These are phyloP conservation scores for Clunio marinus DNA, from an alignment of 2,888 invertebrate genomes.

Conservation along the genomic window DNA sequence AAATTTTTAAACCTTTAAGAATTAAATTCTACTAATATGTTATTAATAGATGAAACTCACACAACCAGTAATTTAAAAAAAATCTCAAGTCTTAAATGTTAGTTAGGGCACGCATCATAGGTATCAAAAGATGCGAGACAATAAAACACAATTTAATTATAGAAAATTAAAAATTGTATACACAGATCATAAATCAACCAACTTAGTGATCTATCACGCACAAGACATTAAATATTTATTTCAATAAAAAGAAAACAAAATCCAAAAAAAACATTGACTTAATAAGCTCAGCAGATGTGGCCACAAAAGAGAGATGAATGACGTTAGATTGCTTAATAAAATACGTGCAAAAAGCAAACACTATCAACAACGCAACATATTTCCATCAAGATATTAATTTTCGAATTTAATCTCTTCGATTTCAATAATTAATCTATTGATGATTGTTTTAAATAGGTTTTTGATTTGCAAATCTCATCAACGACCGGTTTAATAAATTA, in stretches of 20 bases:
- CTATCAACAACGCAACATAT: background rate
- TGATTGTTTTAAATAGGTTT: slow-evolving; percentile 9
- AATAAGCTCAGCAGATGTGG: too few relatives aligned
- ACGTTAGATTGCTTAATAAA: background rate
- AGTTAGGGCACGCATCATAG: background rate
- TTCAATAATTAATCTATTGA: background rate
- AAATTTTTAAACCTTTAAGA: background rate
- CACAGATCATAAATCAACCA: slow-evolving; percentile 25
- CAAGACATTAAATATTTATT: background rate
- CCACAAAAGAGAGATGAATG: background rate
- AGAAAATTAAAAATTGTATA: slow-evolving; percentile 16
- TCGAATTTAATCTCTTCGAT: background rate
- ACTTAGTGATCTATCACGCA: background rate
- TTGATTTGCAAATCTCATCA: slow-evolving; percentile 15
- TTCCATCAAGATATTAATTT: slow-evolving; percentile 18
- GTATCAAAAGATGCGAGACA: background rate
- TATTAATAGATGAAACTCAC: background rate
- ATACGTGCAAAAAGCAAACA: background rate
- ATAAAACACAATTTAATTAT: slow-evolving; percentile 15
- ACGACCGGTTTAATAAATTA: background rate
- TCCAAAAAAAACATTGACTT: background rate
- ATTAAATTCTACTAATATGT: background rate
- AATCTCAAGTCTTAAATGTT: background rate
- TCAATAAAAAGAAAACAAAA: background rate
- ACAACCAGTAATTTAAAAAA: background rate